Percentiles rank a stretch among this genome's conserved stretches.
Conservation (phyloP, 2,888 invertebrate species). For the Alviniconcha strummeri region DNA sequence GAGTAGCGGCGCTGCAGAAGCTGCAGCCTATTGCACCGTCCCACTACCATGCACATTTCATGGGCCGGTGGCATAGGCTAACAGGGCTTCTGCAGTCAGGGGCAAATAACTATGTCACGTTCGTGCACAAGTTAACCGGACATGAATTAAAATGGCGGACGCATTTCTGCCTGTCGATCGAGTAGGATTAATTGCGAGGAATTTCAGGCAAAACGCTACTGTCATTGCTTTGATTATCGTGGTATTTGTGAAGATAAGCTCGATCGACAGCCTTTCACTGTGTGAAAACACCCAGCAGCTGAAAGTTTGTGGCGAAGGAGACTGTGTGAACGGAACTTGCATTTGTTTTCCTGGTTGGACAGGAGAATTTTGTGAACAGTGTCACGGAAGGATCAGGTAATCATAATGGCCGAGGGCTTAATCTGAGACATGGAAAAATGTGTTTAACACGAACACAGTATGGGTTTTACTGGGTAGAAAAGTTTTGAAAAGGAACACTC, state of each 20-base stretch:
- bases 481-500: no score
- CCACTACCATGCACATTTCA: no score
- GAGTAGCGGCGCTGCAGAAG: no score
- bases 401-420: background rate
- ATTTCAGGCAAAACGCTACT: background rate
- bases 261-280: constrained; percentile 8
- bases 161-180: background rate
- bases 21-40: no score
- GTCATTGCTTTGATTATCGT: background rate
- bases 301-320: constrained; percentile 80
- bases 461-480: no score
- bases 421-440: no score
- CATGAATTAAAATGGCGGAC: constrained; percentile 21
- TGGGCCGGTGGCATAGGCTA: no score
- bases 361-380: constrained; percentile 87
- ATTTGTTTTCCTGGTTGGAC: constrained; percentile 89
- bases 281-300: background rate
- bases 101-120: background rate
- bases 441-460: no score
- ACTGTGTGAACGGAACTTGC: constrained; percentile 86
- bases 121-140: constrained; percentile 7
- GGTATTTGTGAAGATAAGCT: background rate
- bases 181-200: background rate
- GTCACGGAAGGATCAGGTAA: constrained; percentile 59
- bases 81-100: no score